Evolutionary conservation across 2,797 vertebrate genomes (phyloP), one percentile per base, ranked within the genome.

Genomic region (Apodemus agrarius): DNA sequence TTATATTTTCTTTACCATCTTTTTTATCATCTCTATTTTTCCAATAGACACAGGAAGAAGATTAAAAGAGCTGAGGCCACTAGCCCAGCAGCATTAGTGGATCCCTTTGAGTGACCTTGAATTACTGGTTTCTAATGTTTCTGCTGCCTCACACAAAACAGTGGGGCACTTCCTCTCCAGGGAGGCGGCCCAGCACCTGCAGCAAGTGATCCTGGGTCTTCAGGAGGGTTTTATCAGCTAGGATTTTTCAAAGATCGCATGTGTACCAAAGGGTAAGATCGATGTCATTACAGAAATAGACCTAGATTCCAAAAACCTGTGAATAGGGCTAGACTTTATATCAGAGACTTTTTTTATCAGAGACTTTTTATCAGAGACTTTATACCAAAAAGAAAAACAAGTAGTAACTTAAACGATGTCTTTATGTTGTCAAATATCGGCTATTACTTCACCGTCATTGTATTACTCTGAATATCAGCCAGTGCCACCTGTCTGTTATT

Each of bases 11-110:
- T 87, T 95, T 96, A 80, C 54, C 57, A 87, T 43, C 8, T 72
- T 91, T 97, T 97, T 96, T 54, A 90, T 92, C 74, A 93, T 84
- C 57, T 84, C 24, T 54, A 14, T 61, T 22, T 74, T 92, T 91
- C 93, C 81, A 95, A 79, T 76, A 29, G 14, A 78, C 34, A 85
- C 29, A 95, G 92, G 94, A 97, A 91, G 72, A 91, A 94, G 61
- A 89, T 91, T 57, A 96, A 95, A 96, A 90, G 63, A 82, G 21
- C 54, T 49, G 34, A 90, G 40, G 59, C 26, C 96, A 95, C 90
- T 94, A 57, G 12, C 69, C 67, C 14, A 49, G 54, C 76, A 91
- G 43, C 83, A 94, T 96, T 89, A 82, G 43, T 52, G 46, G 6
- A 86, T 86, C 76, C 69, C 78, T 89, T 22, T 52, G 63, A 90